These are phyloP conservation scores for Xenotilapia longispinis DNA, from an alignment of 2,113 vertebrate species.

Conservation along the genomic window DNA sequence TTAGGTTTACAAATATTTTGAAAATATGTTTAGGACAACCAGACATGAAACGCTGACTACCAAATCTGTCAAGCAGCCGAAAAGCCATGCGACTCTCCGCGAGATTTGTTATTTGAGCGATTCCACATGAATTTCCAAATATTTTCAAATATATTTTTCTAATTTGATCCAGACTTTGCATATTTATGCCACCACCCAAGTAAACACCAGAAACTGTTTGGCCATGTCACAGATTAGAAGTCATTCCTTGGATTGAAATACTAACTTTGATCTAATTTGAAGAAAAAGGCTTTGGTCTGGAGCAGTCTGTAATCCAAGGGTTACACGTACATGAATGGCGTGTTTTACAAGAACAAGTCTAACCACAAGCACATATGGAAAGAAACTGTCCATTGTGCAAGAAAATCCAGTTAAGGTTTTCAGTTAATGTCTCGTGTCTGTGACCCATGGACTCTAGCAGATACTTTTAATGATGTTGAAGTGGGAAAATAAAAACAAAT, in stretches of 20 bases:
- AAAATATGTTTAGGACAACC: neutral
- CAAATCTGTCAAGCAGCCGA: neutral
- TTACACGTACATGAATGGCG: slow-evolving; percentile 7
- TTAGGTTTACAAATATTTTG: slow-evolving; percentile 20
- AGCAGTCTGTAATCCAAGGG: slow-evolving; percentile 4
- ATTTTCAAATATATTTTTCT: neutral
- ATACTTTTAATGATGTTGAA: slow-evolving; percentile 17
- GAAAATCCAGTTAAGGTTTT: neutral
- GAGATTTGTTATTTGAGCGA: neutral
- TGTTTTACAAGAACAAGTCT: slow-evolving; percentile 25
- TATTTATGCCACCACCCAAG: slow-evolving; percentile 21
- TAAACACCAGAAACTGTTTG: slow-evolving; percentile 39
- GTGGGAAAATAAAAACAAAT: slow-evolving; percentile 37
- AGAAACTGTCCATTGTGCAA: neutral
- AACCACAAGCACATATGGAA: slow-evolving; percentile 32
- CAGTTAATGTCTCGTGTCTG: neutral
- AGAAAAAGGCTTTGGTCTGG: neutral
- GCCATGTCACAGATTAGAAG: slow-evolving; percentile 13
- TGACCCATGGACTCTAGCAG: neutral
- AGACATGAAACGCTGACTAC: slow-evolving; percentile 21
- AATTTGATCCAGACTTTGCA: neutral
- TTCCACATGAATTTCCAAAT: slow-evolving; percentile 10
- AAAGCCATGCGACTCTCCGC: neutral
- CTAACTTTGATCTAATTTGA: slow-evolving; percentile 30
- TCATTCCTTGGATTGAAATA: neutral